phyloP scores from a whole-genome alignment of 2,888 invertebrate species.

The Lasioglossum morio region DNA sequence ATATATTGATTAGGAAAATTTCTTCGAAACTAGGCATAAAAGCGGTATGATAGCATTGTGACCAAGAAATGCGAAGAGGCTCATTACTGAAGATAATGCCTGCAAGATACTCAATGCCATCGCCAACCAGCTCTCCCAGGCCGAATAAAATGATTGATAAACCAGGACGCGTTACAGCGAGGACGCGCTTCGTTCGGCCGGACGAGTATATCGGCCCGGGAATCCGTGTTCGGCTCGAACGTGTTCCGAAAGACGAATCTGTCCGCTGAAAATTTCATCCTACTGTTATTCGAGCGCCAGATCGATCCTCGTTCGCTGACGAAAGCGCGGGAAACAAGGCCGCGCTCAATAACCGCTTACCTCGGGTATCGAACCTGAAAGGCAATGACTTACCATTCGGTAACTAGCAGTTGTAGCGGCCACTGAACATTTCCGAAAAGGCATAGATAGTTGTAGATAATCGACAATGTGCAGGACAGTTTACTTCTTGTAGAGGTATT shows the following conservation, averaged over 20 bases:
- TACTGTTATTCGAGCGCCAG: not conserved
- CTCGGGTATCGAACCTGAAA: too few relatives aligned
- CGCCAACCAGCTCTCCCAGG: not conserved
- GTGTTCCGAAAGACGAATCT: slow-evolving; percentile 40
- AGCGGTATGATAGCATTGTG: not conserved
- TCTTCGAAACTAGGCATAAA: too few relatives aligned
- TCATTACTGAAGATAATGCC: not conserved
- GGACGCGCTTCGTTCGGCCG: not conserved
- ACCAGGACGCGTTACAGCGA: not conserved
- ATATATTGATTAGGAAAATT: too few relatives aligned
- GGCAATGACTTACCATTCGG: too few relatives aligned
- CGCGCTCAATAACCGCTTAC: too few relatives aligned
- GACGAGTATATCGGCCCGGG: slow-evolving; percentile 22
- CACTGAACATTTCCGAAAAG: too few relatives aligned
- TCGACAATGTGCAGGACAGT: too few relatives aligned
- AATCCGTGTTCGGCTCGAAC: slow-evolving; percentile 40
- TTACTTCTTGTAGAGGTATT: too few relatives aligned
- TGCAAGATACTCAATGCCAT: not conserved
- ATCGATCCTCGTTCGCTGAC: slow-evolving; percentile 22
- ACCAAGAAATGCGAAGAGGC: not conserved
- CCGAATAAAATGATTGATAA: not conserved
- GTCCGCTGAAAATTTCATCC: slow-evolving; percentile 51
- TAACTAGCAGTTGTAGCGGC: too few relatives aligned
- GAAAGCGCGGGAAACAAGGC: too few relatives aligned
- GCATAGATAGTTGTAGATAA: too few relatives aligned